phyloP scores from a whole-genome alignment of 1,140 invertebrate species.

The Lordiphosa collinella region DNA sequence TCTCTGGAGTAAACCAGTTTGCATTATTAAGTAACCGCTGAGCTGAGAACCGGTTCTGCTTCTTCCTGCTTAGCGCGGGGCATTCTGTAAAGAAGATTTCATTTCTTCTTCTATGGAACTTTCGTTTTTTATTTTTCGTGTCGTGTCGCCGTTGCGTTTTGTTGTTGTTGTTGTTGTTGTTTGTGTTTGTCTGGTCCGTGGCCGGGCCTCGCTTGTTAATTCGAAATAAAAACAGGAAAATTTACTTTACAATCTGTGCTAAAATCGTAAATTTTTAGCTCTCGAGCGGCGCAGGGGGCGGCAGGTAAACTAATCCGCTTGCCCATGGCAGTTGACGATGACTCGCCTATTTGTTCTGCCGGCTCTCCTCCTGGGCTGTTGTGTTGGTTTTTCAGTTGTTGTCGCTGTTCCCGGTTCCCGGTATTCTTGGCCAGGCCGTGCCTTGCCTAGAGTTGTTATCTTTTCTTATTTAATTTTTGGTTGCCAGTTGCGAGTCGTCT shows the following conservation, averaged over 20 bases:
- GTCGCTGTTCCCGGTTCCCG: slow-evolving; percentile 46
- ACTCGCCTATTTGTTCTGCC: slow-evolving; percentile 64
- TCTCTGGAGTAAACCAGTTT: slow-evolving; percentile 59
- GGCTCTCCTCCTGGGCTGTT: not conserved
- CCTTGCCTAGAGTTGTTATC: slow-evolving; percentile 71
- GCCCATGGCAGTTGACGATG: slow-evolving; percentile 50
- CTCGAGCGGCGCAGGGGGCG: slow-evolving; percentile 41
- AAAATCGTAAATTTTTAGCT: slow-evolving; percentile 74
- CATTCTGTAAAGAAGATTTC: slow-evolving; percentile 39
- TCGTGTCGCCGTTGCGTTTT: slow-evolving; percentile 6
- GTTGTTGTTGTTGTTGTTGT: slow-evolving; percentile 10
- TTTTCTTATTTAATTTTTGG: slow-evolving; percentile 76
- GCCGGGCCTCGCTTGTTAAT: slow-evolving; percentile 63
- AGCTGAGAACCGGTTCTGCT: slow-evolving; percentile 51
- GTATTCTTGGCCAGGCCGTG: slow-evolving; percentile 41
- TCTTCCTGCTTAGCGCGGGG: slow-evolving; percentile 25
- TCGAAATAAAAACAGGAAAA: slow-evolving; percentile 77
- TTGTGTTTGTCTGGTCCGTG: slow-evolving; percentile 13
- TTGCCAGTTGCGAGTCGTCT: slow-evolving; percentile 58
- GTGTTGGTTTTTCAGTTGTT: slow-evolving; percentile 16
- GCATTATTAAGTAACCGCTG: slow-evolving; percentile 70
- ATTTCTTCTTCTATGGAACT: slow-evolving; percentile 46
- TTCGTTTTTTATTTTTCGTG: slow-evolving; percentile 63
- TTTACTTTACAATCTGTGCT: slow-evolving; percentile 76
- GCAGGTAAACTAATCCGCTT: slow-evolving; percentile 64